Conservation (phyloP, 64 coral and sea anemone species). For the Pocillopora damicornis region DNA sequence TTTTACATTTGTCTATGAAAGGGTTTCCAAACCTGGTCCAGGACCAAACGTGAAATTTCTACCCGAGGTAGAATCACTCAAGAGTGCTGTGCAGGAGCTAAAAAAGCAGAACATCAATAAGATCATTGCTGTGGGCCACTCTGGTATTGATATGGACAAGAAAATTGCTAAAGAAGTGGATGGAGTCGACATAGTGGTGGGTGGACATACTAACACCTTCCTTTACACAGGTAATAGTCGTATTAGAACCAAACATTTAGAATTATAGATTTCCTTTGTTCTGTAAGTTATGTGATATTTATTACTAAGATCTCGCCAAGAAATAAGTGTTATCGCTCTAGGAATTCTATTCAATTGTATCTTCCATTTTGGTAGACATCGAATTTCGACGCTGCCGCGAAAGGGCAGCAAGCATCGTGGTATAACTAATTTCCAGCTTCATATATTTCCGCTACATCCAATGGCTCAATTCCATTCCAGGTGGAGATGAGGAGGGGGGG, state of each 20-base stretch:
- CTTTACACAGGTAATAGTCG: constrained; percentile 67
- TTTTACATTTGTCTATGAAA: background rate
- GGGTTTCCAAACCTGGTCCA: constrained; percentile 58
- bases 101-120: constrained; percentile 64
- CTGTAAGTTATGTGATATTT: too few species aligned
- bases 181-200: constrained; percentile 86
- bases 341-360: too few species aligned
- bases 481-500: too few species aligned
- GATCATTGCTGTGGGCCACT: constrained; percentile 84
- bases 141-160: constrained; percentile 69
- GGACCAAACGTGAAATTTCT: constrained; percentile 77
- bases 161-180: constrained; percentile 63
- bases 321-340: too few species aligned
- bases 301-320: too few species aligned
- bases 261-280: too few species aligned
- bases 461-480: too few species aligned
- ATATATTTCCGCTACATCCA: too few species aligned
- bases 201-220: constrained; percentile 82
- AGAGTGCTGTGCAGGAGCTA: constrained; percentile 61
- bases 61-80: constrained; percentile 68
- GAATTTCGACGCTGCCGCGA: too few species aligned
- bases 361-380: background rate
- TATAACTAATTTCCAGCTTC: too few species aligned
- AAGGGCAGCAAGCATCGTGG: too few species aligned
- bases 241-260: background rate